Percentiles rank a stretch among this genome's conserved stretches.
These are phyloP conservation scores for Forficula auricularia DNA, from an alignment of 1,140 invertebrate genomes.

Conservation along the genomic window DNA sequence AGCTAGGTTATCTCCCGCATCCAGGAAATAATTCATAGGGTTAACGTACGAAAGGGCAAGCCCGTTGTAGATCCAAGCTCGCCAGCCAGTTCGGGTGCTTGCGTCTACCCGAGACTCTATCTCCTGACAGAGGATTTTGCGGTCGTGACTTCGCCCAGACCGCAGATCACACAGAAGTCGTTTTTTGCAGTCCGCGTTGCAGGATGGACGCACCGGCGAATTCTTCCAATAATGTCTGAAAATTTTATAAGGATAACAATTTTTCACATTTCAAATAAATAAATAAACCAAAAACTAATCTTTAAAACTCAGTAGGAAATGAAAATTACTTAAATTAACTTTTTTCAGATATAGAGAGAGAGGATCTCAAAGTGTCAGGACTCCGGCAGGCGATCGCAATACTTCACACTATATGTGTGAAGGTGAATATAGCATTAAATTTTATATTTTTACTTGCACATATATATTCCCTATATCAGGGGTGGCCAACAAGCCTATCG, in stretches of 20 bases:
- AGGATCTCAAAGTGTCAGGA: too few species aligned
- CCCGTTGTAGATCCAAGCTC: slow-evolving; percentile 68
- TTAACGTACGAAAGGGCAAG: slow-evolving; percentile 64
- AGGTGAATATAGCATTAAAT: too few species aligned
- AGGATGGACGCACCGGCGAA: slow-evolving; percentile 55
- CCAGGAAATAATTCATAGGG: slow-evolving; percentile 4
- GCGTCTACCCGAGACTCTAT: slow-evolving; percentile 61
- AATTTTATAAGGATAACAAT: too few species aligned
- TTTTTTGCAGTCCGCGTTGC: slow-evolving; percentile 68
- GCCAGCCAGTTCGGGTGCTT: slow-evolving; percentile 53
- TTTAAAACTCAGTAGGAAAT: too few species aligned
- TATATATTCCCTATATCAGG: too few species aligned
- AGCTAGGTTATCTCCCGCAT: background rate
- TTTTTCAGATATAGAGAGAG: too few species aligned
- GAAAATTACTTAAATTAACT: too few species aligned
- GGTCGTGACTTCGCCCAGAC: slow-evolving; percentile 69
- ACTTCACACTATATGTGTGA: too few species aligned
- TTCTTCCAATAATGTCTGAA: slow-evolving; percentile 73
- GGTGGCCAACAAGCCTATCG: too few species aligned
- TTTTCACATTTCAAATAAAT: too few species aligned
- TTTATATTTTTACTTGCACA: too few species aligned
- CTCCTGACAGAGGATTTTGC: slow-evolving; percentile 60
- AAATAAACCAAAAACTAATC: slow-evolving; percentile 3
- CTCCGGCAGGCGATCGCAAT: too few species aligned
- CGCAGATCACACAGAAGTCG: slow-evolving; percentile 66